Conservation (phyloP, 2,797 vertebrate genomes). For the Harpagifer antarcticus region DNA sequence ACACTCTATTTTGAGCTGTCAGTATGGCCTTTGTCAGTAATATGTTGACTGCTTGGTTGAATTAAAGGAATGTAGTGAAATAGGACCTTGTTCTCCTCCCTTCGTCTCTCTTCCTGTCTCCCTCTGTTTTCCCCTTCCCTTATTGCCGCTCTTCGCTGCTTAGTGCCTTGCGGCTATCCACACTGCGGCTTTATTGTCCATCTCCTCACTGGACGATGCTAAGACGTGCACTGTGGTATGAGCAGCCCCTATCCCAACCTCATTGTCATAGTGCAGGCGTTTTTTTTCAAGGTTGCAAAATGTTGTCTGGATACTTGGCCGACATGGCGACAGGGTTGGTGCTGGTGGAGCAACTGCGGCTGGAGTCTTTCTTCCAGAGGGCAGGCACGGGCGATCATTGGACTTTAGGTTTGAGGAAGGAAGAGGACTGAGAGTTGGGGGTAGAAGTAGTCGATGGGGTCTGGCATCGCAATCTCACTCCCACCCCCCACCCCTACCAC, state of each 20-base stretch:
- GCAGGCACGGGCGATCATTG: slow-evolving; percentile 52
- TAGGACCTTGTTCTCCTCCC: slow-evolving; percentile 64
- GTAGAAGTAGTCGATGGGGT: slow-evolving; percentile 68
- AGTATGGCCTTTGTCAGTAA: slow-evolving; percentile 85
- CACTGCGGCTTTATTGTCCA: slow-evolving; percentile 34
- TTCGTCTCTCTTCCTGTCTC: slow-evolving; percentile 46
- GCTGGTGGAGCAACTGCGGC: slow-evolving; percentile 52
- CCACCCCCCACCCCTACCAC: slow-evolving; percentile 45
- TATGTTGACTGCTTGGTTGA: slow-evolving; percentile 85
- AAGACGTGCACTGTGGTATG: slow-evolving; percentile 28
- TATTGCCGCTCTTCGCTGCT: slow-evolving; percentile 23
- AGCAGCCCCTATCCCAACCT: slow-evolving; percentile 15
- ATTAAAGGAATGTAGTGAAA: slow-evolving; percentile 88
- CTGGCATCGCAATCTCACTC: slow-evolving; percentile 64
- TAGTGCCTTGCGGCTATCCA: slow-evolving; percentile 30
- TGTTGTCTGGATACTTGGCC: slow-evolving; percentile 65
- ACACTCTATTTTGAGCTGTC: slow-evolving; percentile 73
- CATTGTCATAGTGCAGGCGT: slow-evolving; percentile 62
- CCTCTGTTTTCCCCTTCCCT: slow-evolving; percentile 16
- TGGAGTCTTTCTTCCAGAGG: slow-evolving; percentile 64
- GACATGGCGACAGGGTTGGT: slow-evolving; percentile 59
- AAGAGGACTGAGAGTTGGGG: slow-evolving; percentile 27
- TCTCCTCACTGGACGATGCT: slow-evolving; percentile 36
- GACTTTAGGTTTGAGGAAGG: slow-evolving; percentile 53
- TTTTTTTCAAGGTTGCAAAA: slow-evolving; percentile 61